Base-by-base conservation (phyloP, 92 coral and sea anemone genomes). In the Diadumene lineata region DNA sequence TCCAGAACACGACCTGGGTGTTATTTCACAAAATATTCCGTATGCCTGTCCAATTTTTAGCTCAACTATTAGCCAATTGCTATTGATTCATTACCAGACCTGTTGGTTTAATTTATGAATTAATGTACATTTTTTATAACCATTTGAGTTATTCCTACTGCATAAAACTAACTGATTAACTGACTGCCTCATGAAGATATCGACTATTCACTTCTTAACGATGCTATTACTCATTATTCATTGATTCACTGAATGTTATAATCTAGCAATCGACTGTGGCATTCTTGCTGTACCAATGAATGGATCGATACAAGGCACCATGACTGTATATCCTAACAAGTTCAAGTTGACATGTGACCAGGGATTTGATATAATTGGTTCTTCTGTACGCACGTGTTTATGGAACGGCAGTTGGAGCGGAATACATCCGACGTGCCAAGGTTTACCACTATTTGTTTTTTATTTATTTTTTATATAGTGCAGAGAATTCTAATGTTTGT, bases 381-480 rank as follows among this genome's bases (percentile, higher is more conserved):
- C 81, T 0, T 68, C 84, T 26, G 58, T 75, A 33, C 69, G 85
- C 33, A 72, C 43, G 11, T 87, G 91, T 63, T 69, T 82, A 33
- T 73, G 68, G 61, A 78, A 77, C 82, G 91, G 91, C 15, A 62
- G 55, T 27, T 86, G 91, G 91, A 82, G 81, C 21, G 91, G 84
- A 0, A 43, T 32, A 11, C 78, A 75, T 63, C 62, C 81, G 10
- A 31, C 1, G 24, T 86, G 91, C 32, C 26, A 65, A 26, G 73
- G 90, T 85, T 55, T 9, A 25, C 23, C 13, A 55, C 23, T 11
- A 8, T 9, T n/a, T 55, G 13, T n/a, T n/a, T n/a, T n/a, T n/a
- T n/a, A n/a, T n/a, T n/a, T n/a, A n/a, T n/a, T n/a, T n/a, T n/a
- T n/a, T n/a, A n/a, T n/a, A n/a, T n/a, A n/a, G n/a, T 38, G 48